phyloP scores from a whole-genome alignment of 2,888 invertebrate genomes.

The Coelinius sp. region DNA sequence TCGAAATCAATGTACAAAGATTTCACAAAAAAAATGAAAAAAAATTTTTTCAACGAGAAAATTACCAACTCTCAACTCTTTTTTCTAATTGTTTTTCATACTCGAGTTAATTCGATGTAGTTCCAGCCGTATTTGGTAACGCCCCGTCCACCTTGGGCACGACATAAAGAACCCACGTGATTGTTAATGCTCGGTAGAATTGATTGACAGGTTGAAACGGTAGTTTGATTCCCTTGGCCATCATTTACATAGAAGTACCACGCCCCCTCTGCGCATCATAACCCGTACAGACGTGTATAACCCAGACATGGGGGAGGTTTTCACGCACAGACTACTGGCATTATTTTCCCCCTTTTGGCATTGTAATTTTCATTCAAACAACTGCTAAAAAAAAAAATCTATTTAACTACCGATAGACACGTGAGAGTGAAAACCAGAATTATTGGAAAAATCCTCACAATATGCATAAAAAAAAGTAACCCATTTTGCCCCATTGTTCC shows the following conservation, averaged over 20 bases:
- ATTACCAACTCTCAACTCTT: not conserved
- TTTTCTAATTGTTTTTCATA: not conserved
- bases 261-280: conserved; percentile 32
- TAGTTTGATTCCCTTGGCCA: conserved; percentile 48
- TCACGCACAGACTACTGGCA: conserved; percentile 18
- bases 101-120: conserved; percentile 21
- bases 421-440: not conserved
- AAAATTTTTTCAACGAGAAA: not conserved
- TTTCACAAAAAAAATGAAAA: not conserved
- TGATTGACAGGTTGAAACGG: conserved; percentile 54
- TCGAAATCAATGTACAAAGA: not conserved
- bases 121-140: conserved; percentile 4
- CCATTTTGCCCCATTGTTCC: too few relatives aligned
- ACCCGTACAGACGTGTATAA: not conserved
- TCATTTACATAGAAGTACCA: conserved; percentile 47
- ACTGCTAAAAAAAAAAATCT: not conserved
- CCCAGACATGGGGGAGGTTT: conserved; percentile 16
- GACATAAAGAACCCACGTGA: conserved; percentile 18
- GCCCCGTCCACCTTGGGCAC: conserved; percentile 30
- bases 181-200: conserved; percentile 14
- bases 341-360: not conserved
- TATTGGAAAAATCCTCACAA: not conserved
- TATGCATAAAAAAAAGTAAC: too few relatives aligned
- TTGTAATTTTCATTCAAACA: conserved; percentile 7
- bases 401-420: conserved; percentile 2